These are phyloP conservation scores for Colletes latitarsis DNA, from an alignment of 1,140 invertebrate species.

Conservation along the genomic window DNA sequence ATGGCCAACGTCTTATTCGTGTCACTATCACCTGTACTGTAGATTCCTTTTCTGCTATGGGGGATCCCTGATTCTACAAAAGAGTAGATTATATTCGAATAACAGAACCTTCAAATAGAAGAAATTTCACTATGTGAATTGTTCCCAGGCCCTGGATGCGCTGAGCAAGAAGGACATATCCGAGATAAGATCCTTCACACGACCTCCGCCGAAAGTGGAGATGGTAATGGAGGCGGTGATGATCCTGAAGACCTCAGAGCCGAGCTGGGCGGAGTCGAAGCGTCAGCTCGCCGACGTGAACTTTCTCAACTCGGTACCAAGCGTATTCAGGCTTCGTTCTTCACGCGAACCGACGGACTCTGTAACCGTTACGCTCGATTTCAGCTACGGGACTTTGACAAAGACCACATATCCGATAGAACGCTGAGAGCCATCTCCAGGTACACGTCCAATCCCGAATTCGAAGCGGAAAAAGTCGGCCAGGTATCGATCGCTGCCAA, in stretches of 20 bases:
- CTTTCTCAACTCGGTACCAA: slow-evolving; percentile 83
- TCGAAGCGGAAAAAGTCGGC: slow-evolving; percentile 92
- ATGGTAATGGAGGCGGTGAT: slow-evolving; percentile 95
- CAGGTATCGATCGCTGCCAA: slow-evolving; percentile 90
- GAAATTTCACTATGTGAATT: neutral
- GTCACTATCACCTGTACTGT: no score
- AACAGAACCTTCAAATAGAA: no score
- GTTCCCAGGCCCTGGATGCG: slow-evolving; percentile 86
- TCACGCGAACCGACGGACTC: neutral
- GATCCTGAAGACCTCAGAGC: slow-evolving; percentile 89
- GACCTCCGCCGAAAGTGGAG: slow-evolving; percentile 91
- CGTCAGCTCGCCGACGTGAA: slow-evolving; percentile 90
- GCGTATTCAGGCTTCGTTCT: neutral
- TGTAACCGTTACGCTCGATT: slow-evolving; percentile 45
- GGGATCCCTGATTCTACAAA: no score
- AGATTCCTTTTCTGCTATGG: no score
- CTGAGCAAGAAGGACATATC: slow-evolving; percentile 94
- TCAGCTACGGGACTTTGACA: slow-evolving; percentile 91
- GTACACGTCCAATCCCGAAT: slow-evolving; percentile 91
- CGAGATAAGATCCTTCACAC: slow-evolving; percentile 93
- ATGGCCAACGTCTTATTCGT: no score
- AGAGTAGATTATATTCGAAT: no score
- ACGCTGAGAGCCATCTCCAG: slow-evolving; percentile 89
- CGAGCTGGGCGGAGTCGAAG: slow-evolving; percentile 93
- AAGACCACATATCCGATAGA: slow-evolving; percentile 92